Evolutionary conservation across 2,888 invertebrate species (phyloP), one percentile per base, ranked within the genome.

Genomic region (Chloroclystis v-ata): DNA sequence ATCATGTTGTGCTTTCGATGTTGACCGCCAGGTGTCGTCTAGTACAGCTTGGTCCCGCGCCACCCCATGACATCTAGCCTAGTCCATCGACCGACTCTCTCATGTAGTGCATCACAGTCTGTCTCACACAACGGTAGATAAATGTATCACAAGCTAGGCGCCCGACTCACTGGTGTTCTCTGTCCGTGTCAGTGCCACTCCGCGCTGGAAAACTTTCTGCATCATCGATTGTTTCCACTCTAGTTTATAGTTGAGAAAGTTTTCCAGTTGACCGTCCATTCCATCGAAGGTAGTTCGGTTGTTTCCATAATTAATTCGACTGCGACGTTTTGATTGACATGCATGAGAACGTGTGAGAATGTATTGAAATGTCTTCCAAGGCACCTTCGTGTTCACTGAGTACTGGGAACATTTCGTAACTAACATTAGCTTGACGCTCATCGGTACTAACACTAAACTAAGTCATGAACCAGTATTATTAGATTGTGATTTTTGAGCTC

Each of bases 121-220:
- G 67, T 76, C 68, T 78, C 84, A 81, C 79, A 73, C 70, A 45
- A 75, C 79, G 81, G 73, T 85, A 86, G 87, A 85, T 87, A 85
- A 86, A 78, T 85, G 87, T 87, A 87, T 87, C 87, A 87, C 87
- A 87, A 85, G 70, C 69, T 85, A 86, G 78, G 84, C 86, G 87
- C 87, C 86, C 85, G 82, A 75, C 82, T 78, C 69, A 61, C 56
- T 56, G 66, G 68, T 68, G 68, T 73, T 69, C 67, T 69, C 69
- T 69, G 64, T 71, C 66, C 60, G 70, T 72, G 20, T 5, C 20
- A 20, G n/a, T 65, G 61, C 65, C 65, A 67, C 56, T 43, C 45
- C 54, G 46, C 47, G 57, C 81, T 84, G 85, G 84, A 82, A 85
- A 85, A 76, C 84, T 85, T 86, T 86, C 85, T 82, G 75, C 61